Evolutionary conservation across 2,797 vertebrate genomes (phyloP).

Genomic region (Sandelia bainsii): DNA sequence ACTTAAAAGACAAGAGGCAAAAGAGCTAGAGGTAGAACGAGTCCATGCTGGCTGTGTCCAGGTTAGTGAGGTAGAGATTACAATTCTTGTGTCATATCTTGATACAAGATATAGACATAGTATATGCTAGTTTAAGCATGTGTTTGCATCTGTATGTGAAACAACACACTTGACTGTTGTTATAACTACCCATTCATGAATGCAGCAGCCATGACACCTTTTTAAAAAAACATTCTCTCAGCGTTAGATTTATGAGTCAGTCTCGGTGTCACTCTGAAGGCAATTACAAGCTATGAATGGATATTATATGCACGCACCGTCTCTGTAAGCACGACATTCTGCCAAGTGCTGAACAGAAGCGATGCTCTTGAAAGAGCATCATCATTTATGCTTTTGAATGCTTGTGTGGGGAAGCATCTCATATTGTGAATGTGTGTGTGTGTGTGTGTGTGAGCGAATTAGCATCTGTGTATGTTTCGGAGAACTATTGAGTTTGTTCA

Average conservation of each 20-base stretch:
- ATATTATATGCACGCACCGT: slow-evolving; percentile 77
- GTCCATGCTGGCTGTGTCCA: slow-evolving; percentile 20
- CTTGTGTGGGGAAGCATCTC: slow-evolving; percentile 55
- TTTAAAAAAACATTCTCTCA: slow-evolving; percentile 65
- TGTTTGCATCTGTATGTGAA: slow-evolving; percentile 11
- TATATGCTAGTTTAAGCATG: slow-evolving; percentile 17
- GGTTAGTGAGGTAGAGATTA: slow-evolving; percentile 24
- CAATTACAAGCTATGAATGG: slow-evolving; percentile 84
- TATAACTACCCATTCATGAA: slow-evolving; percentile 74
- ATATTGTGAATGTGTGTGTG: slow-evolving; percentile 36
- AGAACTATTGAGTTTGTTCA: slow-evolving; percentile 35
- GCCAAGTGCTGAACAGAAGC: slow-evolving; percentile 77
- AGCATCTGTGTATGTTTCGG: slow-evolving; percentile 36
- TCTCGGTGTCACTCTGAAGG: slow-evolving; percentile 79
- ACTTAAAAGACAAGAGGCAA: slow-evolving; percentile 1
- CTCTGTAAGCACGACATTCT: slow-evolving; percentile 68
- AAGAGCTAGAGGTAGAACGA: neutral
- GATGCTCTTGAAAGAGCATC: slow-evolving; percentile 74
- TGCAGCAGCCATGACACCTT: slow-evolving; percentile 62
- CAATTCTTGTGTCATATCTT: slow-evolving; percentile 21
- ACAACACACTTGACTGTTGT: slow-evolving; percentile 49
- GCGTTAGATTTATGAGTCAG: slow-evolving; percentile 80
- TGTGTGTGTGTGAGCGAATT: slow-evolving; percentile 41
- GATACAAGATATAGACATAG: slow-evolving; percentile 9
- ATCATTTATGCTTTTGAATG: slow-evolving; percentile 77